phyloP scores from a whole-genome alignment of 2,888 invertebrate genomes.

The Thereva unica region DNA sequence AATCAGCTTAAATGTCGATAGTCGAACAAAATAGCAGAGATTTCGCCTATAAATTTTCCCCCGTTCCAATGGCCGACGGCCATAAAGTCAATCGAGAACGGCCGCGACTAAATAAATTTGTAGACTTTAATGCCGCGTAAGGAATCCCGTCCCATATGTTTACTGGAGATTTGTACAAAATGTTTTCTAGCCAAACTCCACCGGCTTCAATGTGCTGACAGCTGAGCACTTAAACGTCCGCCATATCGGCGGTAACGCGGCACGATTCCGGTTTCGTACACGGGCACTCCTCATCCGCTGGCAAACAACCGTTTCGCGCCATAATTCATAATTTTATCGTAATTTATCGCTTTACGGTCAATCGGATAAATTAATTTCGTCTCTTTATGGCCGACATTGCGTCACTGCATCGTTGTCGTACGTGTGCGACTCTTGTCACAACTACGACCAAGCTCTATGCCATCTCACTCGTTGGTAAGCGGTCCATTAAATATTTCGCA shows the following conservation, averaged over 20 bases:
- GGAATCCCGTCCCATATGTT: too few relatives aligned
- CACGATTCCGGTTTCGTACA: slow-evolving; percentile 3
- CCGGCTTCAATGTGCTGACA: slow-evolving; percentile 1
- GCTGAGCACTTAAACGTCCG: not conserved
- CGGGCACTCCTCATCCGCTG: slow-evolving; percentile 18
- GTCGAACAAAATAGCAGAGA: too few relatives aligned
- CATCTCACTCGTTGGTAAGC: slow-evolving; percentile 6
- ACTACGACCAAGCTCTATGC: slow-evolving; percentile 13
- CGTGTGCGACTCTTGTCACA: slow-evolving; percentile 10
- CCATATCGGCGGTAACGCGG: slow-evolving; percentile 2
- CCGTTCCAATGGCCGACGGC: too few relatives aligned
- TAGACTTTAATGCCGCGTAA: too few relatives aligned
- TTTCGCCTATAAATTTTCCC: too few relatives aligned
- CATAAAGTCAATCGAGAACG: too few relatives aligned
- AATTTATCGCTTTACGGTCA: slow-evolving; percentile 40
- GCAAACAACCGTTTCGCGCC: slow-evolving; percentile 25
- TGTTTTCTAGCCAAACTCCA: too few relatives aligned
- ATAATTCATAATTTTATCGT: slow-evolving; percentile 37
- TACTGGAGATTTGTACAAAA: too few relatives aligned
- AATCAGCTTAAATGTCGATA: too few relatives aligned
- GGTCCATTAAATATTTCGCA: slow-evolving; percentile 25
- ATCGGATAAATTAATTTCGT: slow-evolving; percentile 39
- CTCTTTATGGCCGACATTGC: slow-evolving; percentile 17
- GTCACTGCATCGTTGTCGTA: slow-evolving; percentile 22
- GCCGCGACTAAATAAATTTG: too few relatives aligned